Percentiles rank a stretch among this genome's conserved stretches.
phyloP scores from a whole-genome alignment of 2,888 invertebrate species.

The Vanessa cardui region DNA sequence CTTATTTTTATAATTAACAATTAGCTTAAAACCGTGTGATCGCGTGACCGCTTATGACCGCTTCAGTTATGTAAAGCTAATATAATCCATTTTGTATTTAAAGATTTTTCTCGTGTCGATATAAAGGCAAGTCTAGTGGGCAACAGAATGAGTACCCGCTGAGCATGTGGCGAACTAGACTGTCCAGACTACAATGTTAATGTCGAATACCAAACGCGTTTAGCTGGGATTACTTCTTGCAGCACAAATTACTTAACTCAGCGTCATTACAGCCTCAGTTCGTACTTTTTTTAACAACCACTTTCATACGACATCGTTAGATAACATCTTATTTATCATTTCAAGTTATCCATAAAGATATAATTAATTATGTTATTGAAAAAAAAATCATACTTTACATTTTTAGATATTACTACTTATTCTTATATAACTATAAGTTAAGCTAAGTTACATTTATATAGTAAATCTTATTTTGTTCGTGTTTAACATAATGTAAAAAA shows the following conservation, averaged over 20 bases:
- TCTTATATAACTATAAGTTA: background rate
- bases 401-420: background rate
- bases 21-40: background rate
- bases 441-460: background rate
- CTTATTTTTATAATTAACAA: background rate
- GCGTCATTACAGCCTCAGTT: constrained; percentile 15
- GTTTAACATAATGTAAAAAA: constrained; percentile 10
- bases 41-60: background rate
- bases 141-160: constrained; percentile 19
- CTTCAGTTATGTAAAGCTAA: background rate
- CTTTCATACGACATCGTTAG: constrained; percentile 1
- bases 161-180: constrained; percentile 54
- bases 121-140: constrained; percentile 13
- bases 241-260: constrained; percentile 18
- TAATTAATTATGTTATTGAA: background rate
- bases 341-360: constrained; percentile 7
- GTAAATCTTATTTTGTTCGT: constrained; percentile 11
- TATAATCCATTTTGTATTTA: constrained; percentile 4
- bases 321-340: constrained; percentile 19
- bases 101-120: constrained; percentile 36
- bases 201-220: constrained; percentile 54
- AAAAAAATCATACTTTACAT: background rate
- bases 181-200: constrained; percentile 54
- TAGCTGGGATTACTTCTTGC: constrained; percentile 22
- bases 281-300: background rate